Base-by-base conservation (phyloP, 2,888 invertebrate species). In the Euzetes globulus region DNA sequence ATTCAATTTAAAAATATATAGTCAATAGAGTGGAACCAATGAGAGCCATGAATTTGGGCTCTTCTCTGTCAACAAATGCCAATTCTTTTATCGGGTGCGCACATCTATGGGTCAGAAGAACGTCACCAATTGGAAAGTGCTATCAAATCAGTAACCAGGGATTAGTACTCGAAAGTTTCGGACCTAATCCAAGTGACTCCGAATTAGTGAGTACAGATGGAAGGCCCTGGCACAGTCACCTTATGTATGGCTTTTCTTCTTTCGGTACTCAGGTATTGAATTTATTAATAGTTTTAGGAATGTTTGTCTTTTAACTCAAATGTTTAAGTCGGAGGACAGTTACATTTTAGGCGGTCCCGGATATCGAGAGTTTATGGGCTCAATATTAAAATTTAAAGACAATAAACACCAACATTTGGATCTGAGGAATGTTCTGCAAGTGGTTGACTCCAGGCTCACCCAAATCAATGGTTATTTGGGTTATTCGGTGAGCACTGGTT, bases 201-300 rank as follows among this genome's bases (percentile, higher is more conserved):
- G n/a, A n/a, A n/a, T n/a, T n/a, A n/a, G n/a, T n/a, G n/a, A n/a
- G n/a, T n/a, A n/a, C n/a, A n/a, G n/a, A n/a, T n/a, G n/a, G n/a
- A n/a, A n/a, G n/a, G n/a, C n/a, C n/a, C n/a, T n/a, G n/a, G n/a
- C n/a, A n/a, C n/a, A n/a, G n/a, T n/a, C n/a, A n/a, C n/a, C n/a
- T n/a, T n/a, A 63, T 63, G 63, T 29, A 17, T 25, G 63, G 63
- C 17, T 63, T 63, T 17, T 63, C 63, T 1, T 63, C 63, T 6
- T 9, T 17, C n/a, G 6, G 6, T 25, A 9, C 33, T 9, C 1
- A 63, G 6, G 63, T n/a, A n/a, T 29, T 29, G 25, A 29, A 3
- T 47, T 47, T 7, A 47, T 17, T 13, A n/a, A n/a, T 17, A 47
- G 3, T 47, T 47, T 17, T 13, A 47, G n/a, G 3, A n/a, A 13